Evolutionary conservation across 2,113 vertebrate species (phyloP).

Genomic region (Leptocoma aspasia): DNA sequence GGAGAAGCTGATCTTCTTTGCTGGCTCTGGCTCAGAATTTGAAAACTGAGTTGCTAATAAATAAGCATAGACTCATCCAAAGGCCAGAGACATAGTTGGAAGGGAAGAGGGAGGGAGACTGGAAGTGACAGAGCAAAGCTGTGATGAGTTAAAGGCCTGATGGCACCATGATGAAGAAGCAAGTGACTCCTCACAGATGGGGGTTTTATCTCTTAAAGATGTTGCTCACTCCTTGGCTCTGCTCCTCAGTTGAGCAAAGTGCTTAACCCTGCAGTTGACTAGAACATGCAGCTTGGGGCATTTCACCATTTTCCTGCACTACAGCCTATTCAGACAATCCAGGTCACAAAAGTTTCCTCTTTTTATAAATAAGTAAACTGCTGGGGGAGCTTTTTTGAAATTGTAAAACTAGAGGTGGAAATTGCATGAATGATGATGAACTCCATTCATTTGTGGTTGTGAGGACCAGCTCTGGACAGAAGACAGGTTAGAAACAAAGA

Average conservation of each 20-base stretch:
- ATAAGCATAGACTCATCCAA: neutral
- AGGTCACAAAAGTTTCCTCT: neutral
- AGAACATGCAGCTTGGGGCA: neutral
- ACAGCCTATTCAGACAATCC: neutral
- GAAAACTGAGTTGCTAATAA: slow-evolving; percentile 12
- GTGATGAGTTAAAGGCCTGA: neutral
- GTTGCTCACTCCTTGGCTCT: neutral
- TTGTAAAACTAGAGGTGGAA: neutral
- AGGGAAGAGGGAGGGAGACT: neutral
- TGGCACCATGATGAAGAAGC: fast-evolving
- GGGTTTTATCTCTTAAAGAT: neutral
- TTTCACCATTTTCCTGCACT: neutral
- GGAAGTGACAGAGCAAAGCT: neutral
- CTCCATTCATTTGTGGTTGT: neutral
- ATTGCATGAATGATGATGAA: neutral
- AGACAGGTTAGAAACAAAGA: neutral
- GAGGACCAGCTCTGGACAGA: neutral
- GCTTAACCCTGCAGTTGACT: neutral
- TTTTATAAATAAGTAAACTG: neutral
- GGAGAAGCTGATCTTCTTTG: neutral
- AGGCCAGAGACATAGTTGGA: neutral
- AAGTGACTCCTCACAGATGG: neutral
- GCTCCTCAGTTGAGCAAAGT: neutral
- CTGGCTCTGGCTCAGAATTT: slow-evolving; percentile 3
- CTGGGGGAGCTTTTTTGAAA: neutral